Evolutionary conservation across 30 jellyfish, hydroid and myxozoan genomes (phyloP), one percentile per base, ranked within the genome.

Genomic region (Cassiopea xamachana): DNA sequence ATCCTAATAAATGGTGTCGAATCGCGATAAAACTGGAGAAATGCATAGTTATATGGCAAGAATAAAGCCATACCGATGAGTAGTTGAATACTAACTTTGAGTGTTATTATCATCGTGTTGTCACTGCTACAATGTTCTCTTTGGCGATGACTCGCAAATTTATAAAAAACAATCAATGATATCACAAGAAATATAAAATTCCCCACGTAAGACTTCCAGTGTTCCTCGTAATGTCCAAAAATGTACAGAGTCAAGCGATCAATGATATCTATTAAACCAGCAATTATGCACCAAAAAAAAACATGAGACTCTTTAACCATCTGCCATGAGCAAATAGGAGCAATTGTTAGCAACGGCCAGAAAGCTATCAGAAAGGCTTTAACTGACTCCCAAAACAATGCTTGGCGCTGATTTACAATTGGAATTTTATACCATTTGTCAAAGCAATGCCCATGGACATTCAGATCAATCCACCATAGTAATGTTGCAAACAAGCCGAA

Each of bases 381-480:
- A 13, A 46, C n/a, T 0, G 46, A 48, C 5, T 82, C 90, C 6
- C 55, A 17, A 7, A 55, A 46, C 19, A 82, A 51, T 9, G 55
- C 73, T 18, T 10, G 48, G 1, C 73, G 90, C 19, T 82, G 73
- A 13, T 39, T 43, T 3, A 0, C 16, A 3, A 6, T 17, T 14
- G 90, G 90, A 27, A 82, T 82, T 15, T 67, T 48, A n/a, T 46
- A 50, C 81, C 90, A 62, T 48, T 82, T 69, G 39, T 60, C 90
- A 48, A 43, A 48, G 69, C 90, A 82, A 59, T 16, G 68, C 17
- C 69, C 43, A 27, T 80, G 18, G 0, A 82, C 39, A 12, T 82
- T 82, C 5, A 82, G 82, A 15, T 82, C 82, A 16, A 82, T 17
- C 90, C 90, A 82, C 90, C 90, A 82, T 0, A 82, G 15, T 12